phyloP scores from a whole-genome alignment of 2,888 invertebrate species.

The Ennomos quercinarius region DNA sequence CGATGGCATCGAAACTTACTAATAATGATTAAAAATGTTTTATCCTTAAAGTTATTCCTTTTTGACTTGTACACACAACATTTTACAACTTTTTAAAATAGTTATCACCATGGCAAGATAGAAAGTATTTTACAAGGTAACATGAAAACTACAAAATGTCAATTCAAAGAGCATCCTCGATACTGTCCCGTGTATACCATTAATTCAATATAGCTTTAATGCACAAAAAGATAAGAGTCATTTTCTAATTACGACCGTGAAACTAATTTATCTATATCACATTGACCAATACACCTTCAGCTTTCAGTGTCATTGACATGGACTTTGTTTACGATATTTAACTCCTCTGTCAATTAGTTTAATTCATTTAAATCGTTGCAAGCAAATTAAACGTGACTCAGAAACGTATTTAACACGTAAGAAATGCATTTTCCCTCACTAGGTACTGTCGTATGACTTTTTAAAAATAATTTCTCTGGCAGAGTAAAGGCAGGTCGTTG shows the following conservation, averaged over 20 bases:
- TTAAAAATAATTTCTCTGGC: slow-evolving; percentile 46
- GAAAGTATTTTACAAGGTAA: slow-evolving; percentile 55
- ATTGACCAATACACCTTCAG: slow-evolving; percentile 31
- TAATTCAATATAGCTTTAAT: neutral
- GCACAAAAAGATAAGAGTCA: neutral
- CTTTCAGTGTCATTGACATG: slow-evolving; percentile 33
- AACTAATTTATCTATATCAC: slow-evolving; percentile 12
- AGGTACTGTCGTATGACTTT: slow-evolving; percentile 43
- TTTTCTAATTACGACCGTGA: slow-evolving; percentile 3
- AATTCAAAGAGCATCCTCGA: neutral
- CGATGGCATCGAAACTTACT: too few relatives aligned
- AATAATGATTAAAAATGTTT: too few relatives aligned
- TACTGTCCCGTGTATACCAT: neutral
- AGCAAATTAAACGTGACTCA: slow-evolving; percentile 35
- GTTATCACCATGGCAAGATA: too few relatives aligned
- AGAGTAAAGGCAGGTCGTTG: slow-evolving; percentile 65
- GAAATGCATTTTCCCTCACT: slow-evolving; percentile 38
- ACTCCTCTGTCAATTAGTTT: slow-evolving; percentile 29
- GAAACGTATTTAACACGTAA: slow-evolving; percentile 30
- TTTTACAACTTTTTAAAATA: too few relatives aligned
- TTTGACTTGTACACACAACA: too few relatives aligned
- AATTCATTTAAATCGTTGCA: slow-evolving; percentile 25
- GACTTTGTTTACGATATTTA: slow-evolving; percentile 32
- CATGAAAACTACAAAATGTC: slow-evolving; percentile 52
- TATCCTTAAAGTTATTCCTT: too few relatives aligned